phyloP scores from a whole-genome alignment of 2,797 vertebrate species.

The Mionectes olivaceus region DNA sequence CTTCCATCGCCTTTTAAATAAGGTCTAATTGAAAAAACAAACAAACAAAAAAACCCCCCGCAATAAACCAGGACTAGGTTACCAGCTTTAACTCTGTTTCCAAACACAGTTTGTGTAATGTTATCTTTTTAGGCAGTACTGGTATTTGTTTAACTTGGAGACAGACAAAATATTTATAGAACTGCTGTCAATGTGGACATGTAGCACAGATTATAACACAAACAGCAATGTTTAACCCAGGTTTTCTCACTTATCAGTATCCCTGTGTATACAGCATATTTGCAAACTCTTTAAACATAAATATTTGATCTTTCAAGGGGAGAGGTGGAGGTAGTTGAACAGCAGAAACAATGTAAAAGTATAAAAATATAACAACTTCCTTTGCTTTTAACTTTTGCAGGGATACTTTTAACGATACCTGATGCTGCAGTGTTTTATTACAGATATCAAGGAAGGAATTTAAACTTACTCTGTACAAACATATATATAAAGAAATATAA shows the following conservation, averaged over 20 bases:
- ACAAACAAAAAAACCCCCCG: not conserved
- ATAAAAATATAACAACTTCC: not conserved
- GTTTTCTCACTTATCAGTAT: not conserved
- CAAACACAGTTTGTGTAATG: not conserved
- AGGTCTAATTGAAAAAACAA: rapidly evolving
- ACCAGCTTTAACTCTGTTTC: not conserved
- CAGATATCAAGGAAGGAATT: not conserved
- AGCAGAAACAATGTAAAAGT: not conserved
- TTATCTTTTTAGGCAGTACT: not conserved
- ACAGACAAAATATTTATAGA: not conserved
- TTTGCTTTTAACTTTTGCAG: not conserved
- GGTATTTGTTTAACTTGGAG: not conserved
- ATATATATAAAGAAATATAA: not conserved
- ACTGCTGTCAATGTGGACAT: not conserved
- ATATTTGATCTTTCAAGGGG: not conserved
- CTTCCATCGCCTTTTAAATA: rapidly evolving
- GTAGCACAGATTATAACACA: not conserved
- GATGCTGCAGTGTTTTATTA: not conserved
- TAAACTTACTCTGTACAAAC: not conserved
- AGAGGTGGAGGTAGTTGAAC: not conserved
- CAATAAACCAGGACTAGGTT: not conserved
- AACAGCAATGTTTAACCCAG: not conserved
- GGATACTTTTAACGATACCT: not conserved
- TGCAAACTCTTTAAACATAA: not conserved
- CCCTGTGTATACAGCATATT: not conserved